Percentiles rank a stretch among this genome's conserved stretches.
These are phyloP conservation scores for Ecdyonurus torrentis DNA, from an alignment of 2,888 invertebrate species.

Conservation along the genomic window DNA sequence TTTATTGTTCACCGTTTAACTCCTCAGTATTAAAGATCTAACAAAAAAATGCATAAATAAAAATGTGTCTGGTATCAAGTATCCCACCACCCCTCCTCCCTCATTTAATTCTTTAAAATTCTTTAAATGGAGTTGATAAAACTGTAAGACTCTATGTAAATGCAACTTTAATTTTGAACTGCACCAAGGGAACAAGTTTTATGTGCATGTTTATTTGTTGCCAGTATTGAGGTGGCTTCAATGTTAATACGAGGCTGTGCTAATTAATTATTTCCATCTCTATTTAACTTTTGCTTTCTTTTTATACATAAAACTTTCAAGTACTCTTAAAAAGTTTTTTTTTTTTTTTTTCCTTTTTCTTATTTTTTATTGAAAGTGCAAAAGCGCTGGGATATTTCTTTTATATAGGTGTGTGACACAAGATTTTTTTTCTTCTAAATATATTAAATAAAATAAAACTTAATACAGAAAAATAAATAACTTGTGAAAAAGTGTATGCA, in stretches of 20 bases:
- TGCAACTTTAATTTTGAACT: no score
- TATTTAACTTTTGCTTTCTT: background rate
- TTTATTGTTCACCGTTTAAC: no score
- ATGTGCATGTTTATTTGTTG: background rate
- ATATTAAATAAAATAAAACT: no score
- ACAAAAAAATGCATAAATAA: no score
- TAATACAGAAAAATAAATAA: background rate
- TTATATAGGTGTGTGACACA: background rate
- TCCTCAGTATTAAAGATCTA: no score
- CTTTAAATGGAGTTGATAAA: no score
- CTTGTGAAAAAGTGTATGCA: background rate
- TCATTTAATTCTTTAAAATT: no score
- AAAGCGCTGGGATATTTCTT: background rate
- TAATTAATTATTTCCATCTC: background rate
- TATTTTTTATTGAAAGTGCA: background rate
- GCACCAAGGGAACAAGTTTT: background rate
- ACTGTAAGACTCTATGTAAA: no score
- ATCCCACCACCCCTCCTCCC: no score
- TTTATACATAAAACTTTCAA: background rate
- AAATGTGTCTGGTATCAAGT: no score
- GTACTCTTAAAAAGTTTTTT: no score
- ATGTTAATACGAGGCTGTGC: background rate
- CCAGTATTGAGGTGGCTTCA: background rate
- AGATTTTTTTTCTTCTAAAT: background rate
- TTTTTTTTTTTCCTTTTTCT: no score